Percentiles rank a stretch among this genome's conserved stretches.
Evolutionary conservation across 2,113 vertebrate species (phyloP).

Genomic region (Edolisoma coerulescens): DNA sequence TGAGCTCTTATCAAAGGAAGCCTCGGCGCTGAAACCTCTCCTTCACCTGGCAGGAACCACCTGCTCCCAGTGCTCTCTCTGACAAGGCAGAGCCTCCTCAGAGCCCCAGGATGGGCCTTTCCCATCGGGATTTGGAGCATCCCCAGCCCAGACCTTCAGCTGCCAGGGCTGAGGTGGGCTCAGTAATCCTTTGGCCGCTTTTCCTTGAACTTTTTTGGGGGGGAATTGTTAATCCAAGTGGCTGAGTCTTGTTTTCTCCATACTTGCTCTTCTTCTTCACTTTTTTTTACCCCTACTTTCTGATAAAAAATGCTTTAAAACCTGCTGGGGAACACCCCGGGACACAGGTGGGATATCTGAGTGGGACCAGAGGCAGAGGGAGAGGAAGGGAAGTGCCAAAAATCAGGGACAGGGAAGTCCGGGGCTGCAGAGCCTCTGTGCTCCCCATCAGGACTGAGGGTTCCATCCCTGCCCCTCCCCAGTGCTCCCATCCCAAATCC

Average conservation of each 20-base stretch:
- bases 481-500: accelerated
- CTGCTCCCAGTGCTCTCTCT: background rate
- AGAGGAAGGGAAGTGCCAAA: background rate
- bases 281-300: background rate
- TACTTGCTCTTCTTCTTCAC: background rate
- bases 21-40: background rate
- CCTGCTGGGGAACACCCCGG: background rate
- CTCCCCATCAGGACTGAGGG: too few species aligned
- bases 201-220: background rate
- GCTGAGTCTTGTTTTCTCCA: background rate
- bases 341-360: accelerated
- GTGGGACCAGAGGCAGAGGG: background rate
- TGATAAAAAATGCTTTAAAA: background rate
- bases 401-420: accelerated
- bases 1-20: background rate
- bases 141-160: background rate
- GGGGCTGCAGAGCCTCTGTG: background rate
- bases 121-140: background rate
- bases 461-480: background rate
- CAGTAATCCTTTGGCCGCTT: background rate
- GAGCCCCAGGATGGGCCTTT: background rate
- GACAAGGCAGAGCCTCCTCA: background rate
- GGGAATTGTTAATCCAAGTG: background rate
- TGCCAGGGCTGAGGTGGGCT: background rate
- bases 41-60: background rate